Percentiles rank a stretch among this genome's conserved stretches.
phyloP scores from a whole-genome alignment of 2,797 vertebrate genomes.

The Cynopterus sphinx region DNA sequence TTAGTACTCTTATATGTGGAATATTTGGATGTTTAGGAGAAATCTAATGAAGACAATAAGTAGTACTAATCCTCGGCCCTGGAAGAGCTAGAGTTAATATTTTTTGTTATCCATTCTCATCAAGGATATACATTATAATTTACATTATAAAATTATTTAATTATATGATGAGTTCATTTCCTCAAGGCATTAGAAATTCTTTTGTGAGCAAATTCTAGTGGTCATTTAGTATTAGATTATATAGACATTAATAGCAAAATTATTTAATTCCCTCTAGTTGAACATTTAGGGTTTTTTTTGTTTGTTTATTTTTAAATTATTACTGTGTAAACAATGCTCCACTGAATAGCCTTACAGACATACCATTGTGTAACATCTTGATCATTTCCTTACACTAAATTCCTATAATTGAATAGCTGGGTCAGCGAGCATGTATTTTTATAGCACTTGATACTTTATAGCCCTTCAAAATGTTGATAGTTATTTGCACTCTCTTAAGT shows the following conservation, averaged over 20 bases:
- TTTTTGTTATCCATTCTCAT: neutral
- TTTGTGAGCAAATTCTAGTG: slow-evolving; percentile 33
- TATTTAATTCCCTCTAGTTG: slow-evolving; percentile 4
- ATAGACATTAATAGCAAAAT: neutral
- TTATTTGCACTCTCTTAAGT: neutral
- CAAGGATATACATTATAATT: neutral
- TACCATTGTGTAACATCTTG: neutral
- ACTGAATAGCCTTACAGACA: neutral
- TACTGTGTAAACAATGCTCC: neutral
- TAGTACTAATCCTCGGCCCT: neutral
- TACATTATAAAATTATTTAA: neutral
- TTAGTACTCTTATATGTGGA: neutral
- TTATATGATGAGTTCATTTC: neutral
- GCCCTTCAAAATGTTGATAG: neutral
- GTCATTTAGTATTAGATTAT: neutral
- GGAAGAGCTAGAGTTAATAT: neutral
- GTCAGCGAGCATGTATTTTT: neutral
- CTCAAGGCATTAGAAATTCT: neutral
- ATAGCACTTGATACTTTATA: neutral
- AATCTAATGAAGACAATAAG: neutral
- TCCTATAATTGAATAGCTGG: neutral
- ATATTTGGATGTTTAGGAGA: neutral
- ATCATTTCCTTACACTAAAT: neutral
- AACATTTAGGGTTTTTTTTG: neutral
- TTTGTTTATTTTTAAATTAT: neutral